These are phyloP conservation scores for Lysiphlebus fabarum DNA, from an alignment of 1,140 invertebrate genomes.

Conservation along the genomic window DNA sequence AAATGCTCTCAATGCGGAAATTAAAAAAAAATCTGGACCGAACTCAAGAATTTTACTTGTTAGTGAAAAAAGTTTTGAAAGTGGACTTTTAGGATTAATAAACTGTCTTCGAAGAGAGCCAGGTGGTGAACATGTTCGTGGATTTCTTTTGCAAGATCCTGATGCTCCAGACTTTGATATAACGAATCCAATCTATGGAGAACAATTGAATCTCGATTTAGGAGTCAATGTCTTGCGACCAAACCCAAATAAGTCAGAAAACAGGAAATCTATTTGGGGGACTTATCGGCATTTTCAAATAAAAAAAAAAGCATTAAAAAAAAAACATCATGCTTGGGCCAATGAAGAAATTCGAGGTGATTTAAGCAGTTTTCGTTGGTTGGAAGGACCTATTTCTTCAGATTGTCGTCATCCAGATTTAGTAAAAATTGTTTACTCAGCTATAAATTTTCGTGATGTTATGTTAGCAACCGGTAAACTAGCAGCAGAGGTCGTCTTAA, in stretches of 20 bases:
- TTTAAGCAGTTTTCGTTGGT: constrained; percentile 80
- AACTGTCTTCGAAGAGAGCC: constrained; percentile 72
- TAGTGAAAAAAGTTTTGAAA: constrained; percentile 61
- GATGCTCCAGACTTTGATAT: constrained; percentile 65
- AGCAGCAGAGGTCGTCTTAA: constrained; percentile 60
- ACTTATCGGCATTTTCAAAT: constrained; percentile 71
- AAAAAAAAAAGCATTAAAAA: constrained; percentile 46
- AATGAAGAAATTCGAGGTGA: constrained; percentile 80
- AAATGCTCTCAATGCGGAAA: constrained; percentile 55
- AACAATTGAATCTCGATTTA: constrained; percentile 69
- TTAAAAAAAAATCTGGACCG: constrained; percentile 29
- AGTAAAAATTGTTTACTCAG: constrained; percentile 61
- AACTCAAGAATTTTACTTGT: constrained; percentile 56
- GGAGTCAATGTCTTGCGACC: constrained; percentile 68
- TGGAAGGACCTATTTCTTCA: constrained; percentile 61
- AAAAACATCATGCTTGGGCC: constrained; percentile 68
- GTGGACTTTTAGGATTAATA: constrained; percentile 78
- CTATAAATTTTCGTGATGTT: constrained; percentile 75
- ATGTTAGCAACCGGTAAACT: constrained; percentile 76
- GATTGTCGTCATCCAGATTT: constrained; percentile 36
- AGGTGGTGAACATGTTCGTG: constrained; percentile 61
- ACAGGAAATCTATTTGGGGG: constrained; percentile 64
- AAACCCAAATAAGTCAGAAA: constrained; percentile 42
- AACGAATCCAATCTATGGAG: constrained; percentile 61
- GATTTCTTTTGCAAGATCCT: constrained; percentile 64